Evolutionary conservation across 1,140 invertebrate genomes (phyloP).

Genomic region (Eurosta solidaginis): DNA sequence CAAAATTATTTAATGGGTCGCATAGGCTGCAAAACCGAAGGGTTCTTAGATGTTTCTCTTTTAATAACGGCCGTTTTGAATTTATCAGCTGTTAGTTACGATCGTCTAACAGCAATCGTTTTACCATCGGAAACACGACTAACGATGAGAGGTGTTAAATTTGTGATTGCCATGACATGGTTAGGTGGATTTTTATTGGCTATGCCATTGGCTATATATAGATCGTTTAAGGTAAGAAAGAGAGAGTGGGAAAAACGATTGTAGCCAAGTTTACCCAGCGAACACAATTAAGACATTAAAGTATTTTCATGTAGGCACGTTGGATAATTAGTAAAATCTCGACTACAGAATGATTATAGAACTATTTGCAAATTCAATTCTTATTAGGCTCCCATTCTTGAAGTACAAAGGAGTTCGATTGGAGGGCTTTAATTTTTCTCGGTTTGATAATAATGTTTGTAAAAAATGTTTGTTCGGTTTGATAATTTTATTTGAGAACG

Average conservation of each 20-base stretch:
- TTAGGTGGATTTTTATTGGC: slow-evolving; percentile 66
- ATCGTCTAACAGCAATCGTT: slow-evolving; percentile 78
- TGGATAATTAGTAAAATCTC: background rate
- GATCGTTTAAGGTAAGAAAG: slow-evolving; percentile 65
- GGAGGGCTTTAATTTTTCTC: too few species aligned
- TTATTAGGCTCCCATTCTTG: too few species aligned
- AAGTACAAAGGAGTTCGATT: too few species aligned
- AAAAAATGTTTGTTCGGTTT: too few species aligned
- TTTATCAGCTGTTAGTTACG: slow-evolving; percentile 79
- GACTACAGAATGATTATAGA: background rate
- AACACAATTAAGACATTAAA: background rate
- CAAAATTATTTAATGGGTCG: slow-evolving; percentile 75
- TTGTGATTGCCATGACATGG: slow-evolving; percentile 72
- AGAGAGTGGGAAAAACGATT: background rate
- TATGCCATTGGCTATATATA: slow-evolving; percentile 68
- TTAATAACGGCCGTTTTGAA: slow-evolving; percentile 76
- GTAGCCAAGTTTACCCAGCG: too few species aligned
- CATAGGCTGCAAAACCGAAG: slow-evolving; percentile 72
- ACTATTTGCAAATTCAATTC: too few species aligned
- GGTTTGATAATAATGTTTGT: too few species aligned
- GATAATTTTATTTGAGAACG: background rate
- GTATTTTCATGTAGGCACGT: background rate
- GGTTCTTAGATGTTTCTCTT: slow-evolving; percentile 69
- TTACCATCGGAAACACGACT: slow-evolving; percentile 71
- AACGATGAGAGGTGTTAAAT: slow-evolving; percentile 64